phyloP scores from a whole-genome alignment of 2,888 invertebrate species.

The Capitulum mitella region DNA sequence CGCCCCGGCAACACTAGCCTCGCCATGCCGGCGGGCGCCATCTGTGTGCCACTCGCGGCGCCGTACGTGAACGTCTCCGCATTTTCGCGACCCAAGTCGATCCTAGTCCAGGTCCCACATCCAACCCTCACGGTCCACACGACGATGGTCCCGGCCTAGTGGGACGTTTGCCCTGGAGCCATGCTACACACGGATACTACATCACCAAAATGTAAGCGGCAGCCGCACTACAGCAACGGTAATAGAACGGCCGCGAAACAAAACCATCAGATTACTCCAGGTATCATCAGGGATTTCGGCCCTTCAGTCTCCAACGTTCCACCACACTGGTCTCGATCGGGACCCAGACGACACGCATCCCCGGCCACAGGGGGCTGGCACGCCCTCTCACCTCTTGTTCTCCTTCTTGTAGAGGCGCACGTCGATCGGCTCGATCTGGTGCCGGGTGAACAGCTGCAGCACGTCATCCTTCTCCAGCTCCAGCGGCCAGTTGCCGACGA shows the following conservation, averaged over 20 bases:
- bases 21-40: background rate
- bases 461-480: background rate
- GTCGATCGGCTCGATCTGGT: background rate
- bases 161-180: no score
- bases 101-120: no score
- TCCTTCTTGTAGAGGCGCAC: conserved; percentile 17
- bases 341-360: background rate
- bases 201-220: no score
- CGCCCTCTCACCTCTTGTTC: background rate
- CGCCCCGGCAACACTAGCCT: background rate
- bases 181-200: no score
- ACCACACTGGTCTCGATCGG: no score
- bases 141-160: no score
- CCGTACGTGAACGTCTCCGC: no score
- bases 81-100: no score
- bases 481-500: conserved; percentile 7
- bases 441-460: background rate
- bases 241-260: background rate
- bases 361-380: background rate
- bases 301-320: no score
- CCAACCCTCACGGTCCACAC: no score
- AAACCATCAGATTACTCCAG: background rate
- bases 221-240: background rate
- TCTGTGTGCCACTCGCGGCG: no score
- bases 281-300: no score